Evolutionary conservation across 2,888 invertebrate genomes (phyloP), one percentile per base, ranked within the genome.

Genomic region (Idaea biselata): DNA sequence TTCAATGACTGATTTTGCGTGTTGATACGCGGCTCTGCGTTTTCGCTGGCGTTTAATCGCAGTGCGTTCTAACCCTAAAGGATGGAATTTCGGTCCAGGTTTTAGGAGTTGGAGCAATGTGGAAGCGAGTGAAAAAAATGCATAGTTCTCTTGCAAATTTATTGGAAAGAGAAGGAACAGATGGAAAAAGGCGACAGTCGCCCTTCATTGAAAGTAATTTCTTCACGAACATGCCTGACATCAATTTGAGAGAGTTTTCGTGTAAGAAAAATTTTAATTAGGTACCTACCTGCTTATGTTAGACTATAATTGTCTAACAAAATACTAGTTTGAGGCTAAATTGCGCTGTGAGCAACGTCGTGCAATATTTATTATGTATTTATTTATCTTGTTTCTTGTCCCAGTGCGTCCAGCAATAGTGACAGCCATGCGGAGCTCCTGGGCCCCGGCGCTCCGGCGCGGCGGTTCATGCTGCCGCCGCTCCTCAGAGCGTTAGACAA

Each of bases 401-500:
- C 16, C 64, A 88, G 87, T 87, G 53, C 81, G 87, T 0, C 87
- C 86, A 63, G 77, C 86, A 0, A 77, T 88, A 16, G 69, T 85
- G 18, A 74, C 81, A 16, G 83, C 86, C 0, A 69, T 87, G 60
- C 77, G 76, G 1, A 81, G 80, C 56, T 67, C 73, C 0, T 79
- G 80, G 79, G 94, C 76, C 89, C 87, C 71, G 71, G 89, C 69
- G 4, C 77, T 95, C 5, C 87, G 93, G 18, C 92, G 93, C n/a
- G n/a, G n/a, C 92, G 93, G 58, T 95, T 94, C 71, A 93, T 95
- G 80, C 83, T 94, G 25, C 83, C 90, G 0, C 94, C 95, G 58
- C 95, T 95, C 0, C 88, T 94, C 55, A 87, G 93, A 18, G 94
- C 94, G 0, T 94, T 95, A 1, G 94, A 95, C 68, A 92, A 94